Evolutionary conservation across 2,797 vertebrate genomes (phyloP).

Genomic region (Gallinago nigripennis): DNA sequence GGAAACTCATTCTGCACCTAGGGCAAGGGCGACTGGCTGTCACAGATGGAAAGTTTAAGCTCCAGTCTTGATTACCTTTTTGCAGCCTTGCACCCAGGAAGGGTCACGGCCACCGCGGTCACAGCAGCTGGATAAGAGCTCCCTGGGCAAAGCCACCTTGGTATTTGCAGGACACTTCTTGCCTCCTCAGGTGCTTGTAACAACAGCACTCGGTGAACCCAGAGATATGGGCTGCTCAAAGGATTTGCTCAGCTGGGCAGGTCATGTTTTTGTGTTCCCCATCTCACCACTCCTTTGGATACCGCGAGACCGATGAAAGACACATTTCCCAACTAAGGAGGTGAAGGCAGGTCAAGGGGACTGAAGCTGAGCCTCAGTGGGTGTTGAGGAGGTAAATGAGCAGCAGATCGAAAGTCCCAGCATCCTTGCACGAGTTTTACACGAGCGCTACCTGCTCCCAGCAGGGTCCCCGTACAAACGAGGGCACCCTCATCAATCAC

Average conservation of each 20-base stretch:
- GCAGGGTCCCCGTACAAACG: accelerated
- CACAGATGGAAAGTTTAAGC: not conserved
- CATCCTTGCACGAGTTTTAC: not conserved
- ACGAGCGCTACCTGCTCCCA: accelerated
- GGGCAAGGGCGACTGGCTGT: not conserved
- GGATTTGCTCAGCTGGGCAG: not conserved
- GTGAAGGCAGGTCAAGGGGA: not conserved
- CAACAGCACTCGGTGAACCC: not conserved
- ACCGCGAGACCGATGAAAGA: not conserved
- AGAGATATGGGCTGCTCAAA: not conserved
- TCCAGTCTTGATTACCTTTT: not conserved
- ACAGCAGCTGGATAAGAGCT: not conserved
- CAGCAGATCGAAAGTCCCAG: not conserved
- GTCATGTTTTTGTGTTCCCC: not conserved
- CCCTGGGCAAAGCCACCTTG: not conserved
- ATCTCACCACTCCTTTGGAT: not conserved
- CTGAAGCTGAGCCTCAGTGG: not conserved
- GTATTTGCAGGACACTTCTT: not conserved
- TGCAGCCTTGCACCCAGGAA: not conserved
- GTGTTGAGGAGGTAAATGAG: not conserved
- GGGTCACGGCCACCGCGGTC: not conserved
- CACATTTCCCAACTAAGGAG: not conserved
- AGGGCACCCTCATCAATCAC: not conserved
- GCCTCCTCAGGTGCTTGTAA: not conserved
- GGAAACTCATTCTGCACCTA: not conserved